Base-by-base conservation (phyloP, 2,797 vertebrate genomes). In the Clarias pachynema region DNA sequence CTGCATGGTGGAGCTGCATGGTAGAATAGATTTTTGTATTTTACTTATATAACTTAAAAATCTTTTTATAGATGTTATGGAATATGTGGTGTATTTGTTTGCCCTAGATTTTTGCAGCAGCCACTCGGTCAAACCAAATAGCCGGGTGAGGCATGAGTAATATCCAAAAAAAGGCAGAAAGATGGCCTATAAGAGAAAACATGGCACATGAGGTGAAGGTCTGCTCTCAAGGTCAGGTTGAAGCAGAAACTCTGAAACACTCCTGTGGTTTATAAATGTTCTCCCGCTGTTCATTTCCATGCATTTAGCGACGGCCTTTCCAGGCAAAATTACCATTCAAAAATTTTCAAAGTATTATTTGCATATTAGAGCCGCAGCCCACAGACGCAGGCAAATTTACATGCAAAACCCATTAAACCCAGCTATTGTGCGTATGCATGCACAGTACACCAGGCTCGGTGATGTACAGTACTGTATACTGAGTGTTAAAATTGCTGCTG, bases 111-210 rank as follows among this genome's bases (percentile, higher is more conserved):
- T 73, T 65, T 87, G 40, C 20, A 63, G 29, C 5, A 31, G 70
- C 57, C 63, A 79, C 65, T 60, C 62, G 68, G 70, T 84, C 80
- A 82, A 66, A 63, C 63, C 66, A 65, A 82, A 70, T 81, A 78
- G 57, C 82, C 60, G 69, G 5, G 26, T 57, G 49, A 81, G 77
- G 40, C 56, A 80, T 66, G 70, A 74, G 57, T 69, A 65, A 81
- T 75, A 84, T 84, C 82, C 68, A 60, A 49, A 63, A 63, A 69
- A 56, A 87, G 80, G 82, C 60, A 78, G 78, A 79, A 77, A 83
- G 82, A 86, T 75, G 40, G 40, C n/a, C 24, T 18, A 29, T 60
- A 78, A 81, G 24, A 73, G 24, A 80, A 77, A 57, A 74, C 66
- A 65, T 84, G 53, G 66, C n/a, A 56, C 3, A 40, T 16, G 3